Percentiles rank a stretch among this genome's conserved stretches.
These are phyloP conservation scores for Arbacia lixula DNA, from an alignment of 53 echinoderm and acorn worm species.

Conservation along the genomic window DNA sequence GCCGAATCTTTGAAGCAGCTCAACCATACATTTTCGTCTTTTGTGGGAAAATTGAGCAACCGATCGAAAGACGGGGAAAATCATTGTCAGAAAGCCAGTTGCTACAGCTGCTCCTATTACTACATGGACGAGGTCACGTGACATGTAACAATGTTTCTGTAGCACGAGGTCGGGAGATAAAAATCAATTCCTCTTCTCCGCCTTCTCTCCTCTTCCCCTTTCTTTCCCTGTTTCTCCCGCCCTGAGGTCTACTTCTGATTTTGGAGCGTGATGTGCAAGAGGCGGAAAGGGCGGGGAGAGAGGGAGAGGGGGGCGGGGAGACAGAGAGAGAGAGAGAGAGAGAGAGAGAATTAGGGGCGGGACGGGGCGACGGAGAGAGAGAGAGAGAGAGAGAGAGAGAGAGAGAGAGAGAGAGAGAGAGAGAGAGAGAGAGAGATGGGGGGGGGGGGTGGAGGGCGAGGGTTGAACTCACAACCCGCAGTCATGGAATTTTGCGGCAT, in stretches of 20 bases:
- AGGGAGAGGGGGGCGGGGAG: neutral
- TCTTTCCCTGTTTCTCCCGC: no score
- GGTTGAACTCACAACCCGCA: no score
- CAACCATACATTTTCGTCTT: no score
- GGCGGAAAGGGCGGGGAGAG: neutral
- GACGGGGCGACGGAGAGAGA: neutral
- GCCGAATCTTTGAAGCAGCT: no score
- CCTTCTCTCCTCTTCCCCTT: no score
- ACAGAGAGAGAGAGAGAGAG: neutral
- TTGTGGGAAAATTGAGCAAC: no score
- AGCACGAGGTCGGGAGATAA: constrained; percentile 6
- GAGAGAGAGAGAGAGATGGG: neutral
- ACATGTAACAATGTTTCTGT: constrained; percentile 8
- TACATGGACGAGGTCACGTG: constrained; percentile 32
- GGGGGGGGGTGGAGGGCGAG: neutral
- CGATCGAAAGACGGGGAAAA: constrained; percentile 22
- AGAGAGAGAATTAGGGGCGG: neutral
- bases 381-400: neutral
- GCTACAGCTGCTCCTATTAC: constrained; percentile 22
- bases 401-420: neutral
- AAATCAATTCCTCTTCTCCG: constrained; percentile 26
- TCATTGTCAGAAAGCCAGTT: constrained; percentile 24
- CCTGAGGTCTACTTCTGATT: no score
- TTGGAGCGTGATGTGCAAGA: neutral
- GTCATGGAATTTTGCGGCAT: no score